These are phyloP conservation scores for Neria commutata DNA, from an alignment of 2,888 invertebrate genomes.

Conservation along the genomic window DNA sequence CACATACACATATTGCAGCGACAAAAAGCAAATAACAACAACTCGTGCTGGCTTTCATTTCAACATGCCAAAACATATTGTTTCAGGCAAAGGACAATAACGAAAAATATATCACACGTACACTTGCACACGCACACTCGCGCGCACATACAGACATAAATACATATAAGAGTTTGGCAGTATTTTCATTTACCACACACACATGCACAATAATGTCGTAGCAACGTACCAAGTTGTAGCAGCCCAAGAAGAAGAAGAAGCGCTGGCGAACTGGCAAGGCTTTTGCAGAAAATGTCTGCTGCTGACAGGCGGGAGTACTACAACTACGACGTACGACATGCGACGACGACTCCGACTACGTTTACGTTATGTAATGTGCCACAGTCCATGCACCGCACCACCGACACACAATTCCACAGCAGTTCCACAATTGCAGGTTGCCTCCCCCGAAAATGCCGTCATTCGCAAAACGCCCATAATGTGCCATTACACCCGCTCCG, in stretches of 20 bases:
- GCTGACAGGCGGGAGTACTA: no score
- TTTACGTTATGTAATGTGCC: background rate
- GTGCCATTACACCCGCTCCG: background rate
- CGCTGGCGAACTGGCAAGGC: no score
- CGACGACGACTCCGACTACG: no score
- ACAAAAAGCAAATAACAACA: conserved; percentile 2
- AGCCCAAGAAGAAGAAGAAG: no score
- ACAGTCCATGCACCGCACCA: background rate
- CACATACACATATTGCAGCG: background rate
- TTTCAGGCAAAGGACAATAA: background rate
- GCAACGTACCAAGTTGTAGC: no score
- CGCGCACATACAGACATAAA: background rate
- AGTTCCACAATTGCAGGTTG: background rate
- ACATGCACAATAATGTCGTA: background rate
- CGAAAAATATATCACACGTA: no score
- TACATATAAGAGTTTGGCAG: background rate
- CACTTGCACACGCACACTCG: background rate
- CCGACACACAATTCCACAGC: background rate
- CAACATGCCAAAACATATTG: conserved; percentile 4
- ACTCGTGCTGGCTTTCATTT: conserved; percentile 4
- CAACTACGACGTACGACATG: no score
- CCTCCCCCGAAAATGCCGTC: background rate
- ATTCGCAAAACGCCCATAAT: conserved; percentile 14
- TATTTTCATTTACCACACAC: background rate
- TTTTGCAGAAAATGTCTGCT: background rate